Conservation (phyloP, 37 sponge, comb jelly and placozoan genomes). For the Agelas oroides region DNA sequence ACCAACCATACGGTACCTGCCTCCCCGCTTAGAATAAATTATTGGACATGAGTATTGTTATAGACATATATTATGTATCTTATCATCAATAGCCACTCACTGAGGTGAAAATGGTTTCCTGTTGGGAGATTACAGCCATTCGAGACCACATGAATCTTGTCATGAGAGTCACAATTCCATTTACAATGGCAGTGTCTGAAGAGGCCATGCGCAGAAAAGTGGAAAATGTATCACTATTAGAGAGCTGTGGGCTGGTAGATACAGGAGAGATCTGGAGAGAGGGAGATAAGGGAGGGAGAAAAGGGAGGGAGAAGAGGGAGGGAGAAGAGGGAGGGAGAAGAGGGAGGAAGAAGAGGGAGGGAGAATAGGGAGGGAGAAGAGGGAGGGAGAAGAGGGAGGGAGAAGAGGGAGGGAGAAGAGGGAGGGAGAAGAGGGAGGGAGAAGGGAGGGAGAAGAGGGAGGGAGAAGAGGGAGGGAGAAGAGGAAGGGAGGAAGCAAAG, state of each 20-base stretch:
- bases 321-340: not conserved
- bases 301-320: not conserved
- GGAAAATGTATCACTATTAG: not conserved
- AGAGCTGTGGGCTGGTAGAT: conserved; percentile 58
- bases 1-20: no score
- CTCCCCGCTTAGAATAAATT: no score
- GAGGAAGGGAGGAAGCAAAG: no score
- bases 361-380: no score
- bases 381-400: no score
- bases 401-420: no score
- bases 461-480: no score
- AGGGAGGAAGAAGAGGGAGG: no score
- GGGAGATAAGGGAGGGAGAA: not conserved
- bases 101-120: conserved; percentile 42
- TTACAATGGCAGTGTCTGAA: conserved; percentile 54
- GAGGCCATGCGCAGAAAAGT: conserved; percentile 62
- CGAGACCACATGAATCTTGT: conserved; percentile 48
- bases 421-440: no score
- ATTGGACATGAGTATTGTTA: no score
- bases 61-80: no score
- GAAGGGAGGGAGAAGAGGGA: no score
- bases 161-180: conserved; percentile 39
- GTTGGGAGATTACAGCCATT: conserved; percentile 58
- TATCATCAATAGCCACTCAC: conserved; percentile 8
- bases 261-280: conserved; percentile 43